Percentiles rank a stretch among this genome's conserved stretches.
These are phyloP conservation scores for Akabosia matsudoensis DNA, from an alignment of 1,140 invertebrate species.

Conservation along the genomic window DNA sequence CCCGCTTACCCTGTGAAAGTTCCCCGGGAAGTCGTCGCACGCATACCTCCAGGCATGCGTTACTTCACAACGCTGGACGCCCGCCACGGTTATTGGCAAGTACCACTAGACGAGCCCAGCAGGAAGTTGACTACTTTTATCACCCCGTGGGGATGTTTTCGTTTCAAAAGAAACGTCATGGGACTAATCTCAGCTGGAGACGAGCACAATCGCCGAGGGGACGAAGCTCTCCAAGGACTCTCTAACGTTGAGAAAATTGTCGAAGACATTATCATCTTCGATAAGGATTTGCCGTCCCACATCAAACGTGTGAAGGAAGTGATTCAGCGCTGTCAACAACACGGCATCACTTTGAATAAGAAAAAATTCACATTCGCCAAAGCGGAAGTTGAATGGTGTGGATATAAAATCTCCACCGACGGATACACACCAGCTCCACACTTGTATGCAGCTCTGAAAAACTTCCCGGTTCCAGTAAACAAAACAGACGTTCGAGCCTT, in stretches of 20 bases:
- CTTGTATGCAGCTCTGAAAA: neutral
- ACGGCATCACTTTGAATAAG: neutral
- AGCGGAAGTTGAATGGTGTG: neutral
- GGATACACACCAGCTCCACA: neutral
- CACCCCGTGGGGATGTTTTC: constrained; percentile 48
- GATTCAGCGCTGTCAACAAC: neutral
- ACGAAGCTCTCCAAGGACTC: neutral
- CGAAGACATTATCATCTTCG: neutral
- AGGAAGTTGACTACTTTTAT: constrained; percentile 48
- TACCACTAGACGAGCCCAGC: constrained; percentile 49
- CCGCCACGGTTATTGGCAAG: constrained; percentile 51
- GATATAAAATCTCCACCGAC: neutral
- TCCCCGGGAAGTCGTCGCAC: constrained; percentile 21
- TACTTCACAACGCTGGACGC: constrained; percentile 51
- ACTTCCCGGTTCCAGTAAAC: neutral
- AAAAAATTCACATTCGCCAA: neutral
- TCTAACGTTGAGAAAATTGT: neutral
- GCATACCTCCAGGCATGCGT: neutral
- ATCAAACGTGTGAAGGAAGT: neutral
- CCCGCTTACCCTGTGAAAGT: constrained; percentile 25
- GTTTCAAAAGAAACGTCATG: constrained; percentile 42
- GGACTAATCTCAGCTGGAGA: constrained; percentile 8
- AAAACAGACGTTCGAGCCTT: neutral
- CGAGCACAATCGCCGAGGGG: neutral
- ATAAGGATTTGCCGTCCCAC: neutral